phyloP scores from a whole-genome alignment of 2,888 invertebrate genomes.

The Lithophane semibrunnea region DNA sequence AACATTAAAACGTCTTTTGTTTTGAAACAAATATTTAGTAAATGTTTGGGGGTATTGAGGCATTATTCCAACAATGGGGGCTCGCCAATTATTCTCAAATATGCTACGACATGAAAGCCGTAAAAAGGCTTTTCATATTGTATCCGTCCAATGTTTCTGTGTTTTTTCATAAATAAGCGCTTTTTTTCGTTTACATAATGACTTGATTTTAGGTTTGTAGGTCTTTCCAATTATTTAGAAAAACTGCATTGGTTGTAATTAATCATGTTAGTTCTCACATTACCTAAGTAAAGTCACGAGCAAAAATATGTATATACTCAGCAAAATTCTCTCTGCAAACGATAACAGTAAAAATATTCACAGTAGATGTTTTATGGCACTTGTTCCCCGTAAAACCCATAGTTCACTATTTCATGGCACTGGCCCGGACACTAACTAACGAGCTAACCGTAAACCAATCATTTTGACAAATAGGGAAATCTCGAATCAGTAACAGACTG shows the following conservation, averaged over 20 bases:
- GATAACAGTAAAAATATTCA: constrained; percentile 20
- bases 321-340: not conserved
- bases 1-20: constrained; percentile 40
- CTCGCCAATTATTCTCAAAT: constrained; percentile 47
- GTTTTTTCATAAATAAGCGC: not conserved
- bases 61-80: constrained; percentile 33
- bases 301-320: too few species aligned
- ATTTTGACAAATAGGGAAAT: not conserved
- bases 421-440: constrained; percentile 10
- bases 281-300: not conserved
- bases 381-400: constrained; percentile 21
- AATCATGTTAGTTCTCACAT: not conserved
- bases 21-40: constrained; percentile 27
- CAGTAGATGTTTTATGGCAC: constrained; percentile 10
- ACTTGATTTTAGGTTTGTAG: not conserved
- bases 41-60: constrained; percentile 18
- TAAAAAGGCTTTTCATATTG: constrained; percentile 49
- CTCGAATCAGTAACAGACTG: not conserved
- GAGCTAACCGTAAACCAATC: constrained; percentile 23
- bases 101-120: constrained; percentile 35
- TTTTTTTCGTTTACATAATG: not conserved
- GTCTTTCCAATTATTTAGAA: not conserved
- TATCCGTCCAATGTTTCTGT: constrained; percentile 21
- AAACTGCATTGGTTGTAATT: not conserved
- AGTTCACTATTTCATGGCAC: constrained; percentile 21